Base-by-base conservation (phyloP, 1,140 invertebrate genomes). In the Sycobia sp. region DNA sequence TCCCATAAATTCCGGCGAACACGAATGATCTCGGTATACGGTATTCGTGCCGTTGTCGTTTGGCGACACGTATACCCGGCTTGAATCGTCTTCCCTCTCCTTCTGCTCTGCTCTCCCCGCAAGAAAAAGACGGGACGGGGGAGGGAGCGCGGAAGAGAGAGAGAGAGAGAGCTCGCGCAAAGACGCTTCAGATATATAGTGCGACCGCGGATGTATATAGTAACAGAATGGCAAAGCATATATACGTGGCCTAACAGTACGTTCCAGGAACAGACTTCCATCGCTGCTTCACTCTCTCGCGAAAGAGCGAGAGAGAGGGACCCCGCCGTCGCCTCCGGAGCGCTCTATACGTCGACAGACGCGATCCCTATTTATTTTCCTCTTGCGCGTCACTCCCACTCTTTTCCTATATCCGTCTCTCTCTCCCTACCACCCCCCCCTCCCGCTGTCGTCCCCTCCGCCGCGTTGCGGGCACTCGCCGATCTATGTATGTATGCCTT, bases 1-100 rank as follows among this genome's bases (percentile, higher is more conserved):
- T 68, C 75, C 75, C 72, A 79, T 79, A 79, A 80, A 79, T 81
- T 79, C 70, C 68, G 65, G 60, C 43, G 69, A 73, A 75, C 73
- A 73, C 71, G 73, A 76, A 70, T 75, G 76, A 80, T 79, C 75
- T 75, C 72, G 67, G 61, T 67, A 61, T 66, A 68, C 69, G 73
- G 72, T 74, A 72, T 73, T 73, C 69, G 69, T 73, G 72, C 67
- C 70, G 72, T 56, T 68, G 69, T 74, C 72, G 71, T 73, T 72
- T 62, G 68, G 70, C 71, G 73, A 80, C 76, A 62, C 59, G 59
- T 62, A 47, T n/a, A n/a, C 46, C 36, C 32, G 51, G 34, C 36
- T 41, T 14, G 46, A 49, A n/a, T n/a, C 43, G 22, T 39, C 47
- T 51, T 18, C 56, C 25, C 44, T 47, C 44, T n/a, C n/a, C 16